Conservation (phyloP, 2,113 vertebrate genomes). For the Machaerirhynchus nigripectus region DNA sequence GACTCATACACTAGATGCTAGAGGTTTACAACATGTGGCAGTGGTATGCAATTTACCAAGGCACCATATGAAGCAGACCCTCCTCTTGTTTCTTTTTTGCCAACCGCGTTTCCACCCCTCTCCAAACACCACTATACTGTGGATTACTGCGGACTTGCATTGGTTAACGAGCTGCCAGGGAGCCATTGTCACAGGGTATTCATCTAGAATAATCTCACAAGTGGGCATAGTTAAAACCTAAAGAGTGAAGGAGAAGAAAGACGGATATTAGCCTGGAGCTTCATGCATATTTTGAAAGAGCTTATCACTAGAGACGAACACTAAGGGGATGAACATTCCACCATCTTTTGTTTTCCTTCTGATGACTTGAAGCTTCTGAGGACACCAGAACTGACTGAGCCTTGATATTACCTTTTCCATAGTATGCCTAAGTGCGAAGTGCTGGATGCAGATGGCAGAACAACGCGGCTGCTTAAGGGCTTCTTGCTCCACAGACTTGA, state of each 20-base stretch:
- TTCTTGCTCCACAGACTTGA: not conserved
- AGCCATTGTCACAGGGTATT: not conserved
- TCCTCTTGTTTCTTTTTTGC: not conserved
- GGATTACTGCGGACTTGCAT: not conserved
- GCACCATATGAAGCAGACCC: not conserved
- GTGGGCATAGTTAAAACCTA: not conserved
- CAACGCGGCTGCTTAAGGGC: fast-evolving
- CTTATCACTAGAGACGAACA: not conserved
- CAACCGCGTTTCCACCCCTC: not conserved
- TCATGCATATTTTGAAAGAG: not conserved
- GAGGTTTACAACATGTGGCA: not conserved
- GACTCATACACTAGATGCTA: fast-evolving
- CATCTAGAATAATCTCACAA: not conserved
- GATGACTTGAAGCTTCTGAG: not conserved
- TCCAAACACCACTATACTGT: not conserved
- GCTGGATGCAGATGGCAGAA: not conserved
- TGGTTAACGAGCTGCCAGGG: not conserved
- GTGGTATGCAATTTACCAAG: not conserved
- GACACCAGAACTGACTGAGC: not conserved
- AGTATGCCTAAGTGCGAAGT: fast-evolving
- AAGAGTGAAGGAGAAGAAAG: not conserved
- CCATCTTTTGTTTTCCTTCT: not conserved
- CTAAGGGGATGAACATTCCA: not conserved
- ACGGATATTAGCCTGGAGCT: not conserved
- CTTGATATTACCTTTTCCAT: not conserved